Conservation (phyloP, 2,888 invertebrate genomes). For the Microctonus brassicae region DNA sequence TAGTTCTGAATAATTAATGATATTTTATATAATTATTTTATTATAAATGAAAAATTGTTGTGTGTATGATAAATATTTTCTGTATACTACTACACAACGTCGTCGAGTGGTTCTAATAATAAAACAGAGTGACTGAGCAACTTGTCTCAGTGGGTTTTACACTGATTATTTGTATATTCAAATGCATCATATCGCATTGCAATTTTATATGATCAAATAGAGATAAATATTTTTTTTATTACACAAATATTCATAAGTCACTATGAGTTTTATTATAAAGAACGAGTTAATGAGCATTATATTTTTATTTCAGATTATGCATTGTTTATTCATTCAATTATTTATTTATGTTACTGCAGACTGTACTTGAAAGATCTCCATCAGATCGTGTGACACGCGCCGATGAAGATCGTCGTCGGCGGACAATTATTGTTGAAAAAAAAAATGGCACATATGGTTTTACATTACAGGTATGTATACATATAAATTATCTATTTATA, state of each 20-base stretch:
- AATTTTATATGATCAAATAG: background rate
- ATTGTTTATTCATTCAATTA: background rate
- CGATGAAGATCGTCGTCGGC: conserved; percentile 87
- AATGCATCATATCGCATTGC: background rate
- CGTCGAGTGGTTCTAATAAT: conserved; percentile 22
- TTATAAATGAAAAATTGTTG: background rate
- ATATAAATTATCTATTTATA: conserved; percentile 1
- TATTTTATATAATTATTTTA: background rate
- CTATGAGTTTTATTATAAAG: no score
- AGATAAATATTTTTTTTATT: no score
- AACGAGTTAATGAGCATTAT: no score
- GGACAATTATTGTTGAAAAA: conserved; percentile 93
- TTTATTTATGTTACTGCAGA: conserved; percentile 63
- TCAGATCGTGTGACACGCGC: conserved; percentile 81
- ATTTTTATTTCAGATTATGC: no score
- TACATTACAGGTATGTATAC: conserved; percentile 80
- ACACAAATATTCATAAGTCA: no score
- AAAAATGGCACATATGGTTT: conserved; percentile 93
- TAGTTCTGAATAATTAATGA: background rate
- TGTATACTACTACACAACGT: background rate
- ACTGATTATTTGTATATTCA: background rate
- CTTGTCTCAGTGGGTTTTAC: background rate
- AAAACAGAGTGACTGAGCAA: background rate
- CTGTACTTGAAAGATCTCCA: conserved; percentile 80
- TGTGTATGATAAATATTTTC: background rate